phyloP scores from a whole-genome alignment of 2,797 vertebrate genomes.

The Schizopygopsis malacanthus region DNA sequence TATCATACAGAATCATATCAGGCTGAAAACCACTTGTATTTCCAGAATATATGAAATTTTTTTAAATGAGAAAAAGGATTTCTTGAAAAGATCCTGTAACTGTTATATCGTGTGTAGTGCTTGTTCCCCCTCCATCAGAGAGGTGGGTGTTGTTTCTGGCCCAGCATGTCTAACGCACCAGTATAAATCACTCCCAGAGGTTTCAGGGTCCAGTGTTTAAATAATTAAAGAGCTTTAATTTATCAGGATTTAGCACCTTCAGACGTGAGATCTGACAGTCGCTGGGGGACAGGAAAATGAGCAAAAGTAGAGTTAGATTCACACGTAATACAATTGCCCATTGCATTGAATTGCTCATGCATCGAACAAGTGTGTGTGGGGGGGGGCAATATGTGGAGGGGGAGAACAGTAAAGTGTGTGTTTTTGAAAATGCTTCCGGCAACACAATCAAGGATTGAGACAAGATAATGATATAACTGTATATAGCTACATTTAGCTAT shows the following conservation, averaged over 20 bases:
- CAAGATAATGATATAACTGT: background rate
- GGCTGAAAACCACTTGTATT: background rate
- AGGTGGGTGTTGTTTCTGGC: conserved; percentile 71
- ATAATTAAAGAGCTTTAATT: conserved; percentile 85
- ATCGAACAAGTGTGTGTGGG: background rate
- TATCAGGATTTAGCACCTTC: conserved; percentile 78
- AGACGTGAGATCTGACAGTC: conserved; percentile 71
- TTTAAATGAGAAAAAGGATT: background rate
- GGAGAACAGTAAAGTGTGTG: background rate
- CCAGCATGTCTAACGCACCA: conserved; percentile 68
- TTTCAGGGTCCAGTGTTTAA: conserved; percentile 79
- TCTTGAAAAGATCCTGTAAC: conserved; percentile 5
- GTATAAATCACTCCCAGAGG: conserved; percentile 77
- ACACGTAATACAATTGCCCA: conserved; percentile 8
- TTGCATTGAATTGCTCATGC: background rate
- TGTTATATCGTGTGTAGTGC: conserved; percentile 35
- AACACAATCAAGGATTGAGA: conserved; percentile 24
- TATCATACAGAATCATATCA: background rate
- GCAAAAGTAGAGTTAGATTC: conserved; percentile 21
- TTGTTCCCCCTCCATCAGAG: conserved; percentile 64
- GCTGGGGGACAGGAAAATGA: conserved; percentile 18
- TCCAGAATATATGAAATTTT: background rate
- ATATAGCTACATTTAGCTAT: background rate
- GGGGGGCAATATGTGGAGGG: conserved; percentile 19
- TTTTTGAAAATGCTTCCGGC: background rate